phyloP scores from a whole-genome alignment of 2,888 invertebrate genomes.

The Leucoma salicis region DNA sequence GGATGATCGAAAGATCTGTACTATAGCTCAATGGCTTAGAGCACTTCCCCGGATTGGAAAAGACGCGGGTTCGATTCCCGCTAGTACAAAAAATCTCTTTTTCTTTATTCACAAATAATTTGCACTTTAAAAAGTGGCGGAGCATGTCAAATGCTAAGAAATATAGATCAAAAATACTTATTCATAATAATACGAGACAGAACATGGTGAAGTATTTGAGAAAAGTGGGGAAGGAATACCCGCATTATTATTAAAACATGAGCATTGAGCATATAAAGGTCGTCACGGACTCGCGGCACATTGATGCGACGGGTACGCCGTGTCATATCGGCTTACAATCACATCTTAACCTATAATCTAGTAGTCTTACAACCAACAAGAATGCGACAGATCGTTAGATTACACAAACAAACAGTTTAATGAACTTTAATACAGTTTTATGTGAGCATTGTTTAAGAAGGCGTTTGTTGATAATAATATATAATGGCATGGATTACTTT shows the following conservation, averaged over 20 bases:
- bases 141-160: too few species aligned
- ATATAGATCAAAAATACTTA: too few species aligned
- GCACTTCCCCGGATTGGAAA: too few species aligned
- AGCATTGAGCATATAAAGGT: conserved; percentile 42
- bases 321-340: conserved; percentile 45
- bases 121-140: too few species aligned
- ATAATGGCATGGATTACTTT: too few species aligned
- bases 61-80: too few species aligned
- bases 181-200: too few species aligned
- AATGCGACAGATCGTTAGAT: conserved; percentile 36
- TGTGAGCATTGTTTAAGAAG: conserved; percentile 5
- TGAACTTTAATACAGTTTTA: conserved; percentile 13
- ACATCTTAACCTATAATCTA: conserved; percentile 38
- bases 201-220: not conserved
- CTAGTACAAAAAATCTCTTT: too few species aligned
- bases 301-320: conserved; percentile 26
- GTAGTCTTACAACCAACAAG: conserved; percentile 36
- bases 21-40: too few species aligned
- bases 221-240: not conserved
- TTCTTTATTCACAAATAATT: too few species aligned
- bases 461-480: conserved; percentile 1
- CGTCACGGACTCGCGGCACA: conserved; percentile 26
- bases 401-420: conserved; percentile 26
- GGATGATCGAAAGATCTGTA: too few species aligned
- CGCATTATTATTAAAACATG: conserved; percentile 49